A percentile compares a stretch with the other conserved stretches of the same genome.
Conservation (phyloP, 2,113 vertebrate species). For the Phalacrocorax carbo region DNA sequence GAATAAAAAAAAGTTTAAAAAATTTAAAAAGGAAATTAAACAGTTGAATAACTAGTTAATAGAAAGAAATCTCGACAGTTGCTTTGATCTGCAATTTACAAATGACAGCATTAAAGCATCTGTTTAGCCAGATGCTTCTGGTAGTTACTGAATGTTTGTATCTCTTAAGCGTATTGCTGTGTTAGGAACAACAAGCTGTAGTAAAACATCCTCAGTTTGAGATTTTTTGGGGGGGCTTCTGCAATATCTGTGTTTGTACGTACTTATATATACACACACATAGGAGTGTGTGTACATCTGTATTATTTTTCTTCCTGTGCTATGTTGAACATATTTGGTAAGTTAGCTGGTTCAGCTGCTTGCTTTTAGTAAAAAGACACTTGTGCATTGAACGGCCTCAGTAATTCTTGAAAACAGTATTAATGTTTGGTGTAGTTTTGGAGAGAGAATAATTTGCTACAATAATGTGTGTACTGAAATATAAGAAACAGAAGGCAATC, state of each 20-base stretch:
- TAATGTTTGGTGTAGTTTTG: not conserved
- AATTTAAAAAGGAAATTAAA: not conserved
- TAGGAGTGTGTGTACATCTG: not conserved
- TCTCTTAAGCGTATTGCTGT: not conserved
- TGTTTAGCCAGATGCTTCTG: constrained; percentile 23
- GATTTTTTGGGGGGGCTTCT: not conserved
- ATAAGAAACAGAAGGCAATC: not conserved
- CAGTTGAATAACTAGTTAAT: constrained; percentile 2
- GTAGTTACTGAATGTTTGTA: not conserved
- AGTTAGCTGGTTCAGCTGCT: not conserved
- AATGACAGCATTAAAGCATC: not conserved
- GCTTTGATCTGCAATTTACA: not conserved
- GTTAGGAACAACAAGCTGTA: not conserved
- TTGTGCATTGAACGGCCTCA: not conserved
- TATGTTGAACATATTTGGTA: not conserved
- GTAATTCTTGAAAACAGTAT: not conserved
- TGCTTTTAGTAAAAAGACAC: not conserved
- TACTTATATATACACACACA: not conserved
- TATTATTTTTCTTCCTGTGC: not conserved
- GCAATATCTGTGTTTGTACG: not conserved
- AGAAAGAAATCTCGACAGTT: not conserved
- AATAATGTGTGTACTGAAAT: not conserved
- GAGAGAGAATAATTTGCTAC: not conserved
- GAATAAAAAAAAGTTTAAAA: not conserved
- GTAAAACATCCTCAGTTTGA: not conserved